phyloP scores from a whole-genome alignment of 92 coral and sea anemone species.

The Parazoanthus atlanticus region DNA sequence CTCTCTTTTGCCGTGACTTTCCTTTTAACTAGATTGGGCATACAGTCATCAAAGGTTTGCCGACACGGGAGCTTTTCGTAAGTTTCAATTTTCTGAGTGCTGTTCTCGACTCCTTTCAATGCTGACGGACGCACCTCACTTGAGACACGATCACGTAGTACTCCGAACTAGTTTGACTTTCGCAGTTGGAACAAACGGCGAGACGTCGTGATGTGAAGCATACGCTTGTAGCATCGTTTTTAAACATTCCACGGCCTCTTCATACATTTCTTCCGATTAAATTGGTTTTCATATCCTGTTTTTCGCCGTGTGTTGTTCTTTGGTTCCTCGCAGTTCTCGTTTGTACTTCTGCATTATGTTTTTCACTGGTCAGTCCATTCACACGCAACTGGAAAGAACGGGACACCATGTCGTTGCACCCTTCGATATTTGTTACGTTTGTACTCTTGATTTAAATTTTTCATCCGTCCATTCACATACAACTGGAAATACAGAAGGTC shows the following conservation, averaged over 20 bases:
- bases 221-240: background rate
- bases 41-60: constrained; percentile 63
- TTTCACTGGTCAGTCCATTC: background rate
- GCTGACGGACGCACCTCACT: constrained; percentile 2
- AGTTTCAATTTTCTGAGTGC: constrained; percentile 51
- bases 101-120: background rate
- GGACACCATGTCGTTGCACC: background rate
- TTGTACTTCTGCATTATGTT: background rate
- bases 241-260: background rate
- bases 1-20: constrained; percentile 7
- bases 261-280: background rate
- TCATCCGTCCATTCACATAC: background rate
- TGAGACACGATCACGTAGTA: background rate
- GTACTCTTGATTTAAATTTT: too few species aligned
- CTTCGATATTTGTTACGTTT: background rate
- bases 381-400: background rate
- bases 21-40: constrained; percentile 51
- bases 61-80: constrained; percentile 86
- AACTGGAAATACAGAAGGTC: background rate
- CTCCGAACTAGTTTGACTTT: background rate
- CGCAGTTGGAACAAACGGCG: background rate
- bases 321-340: background rate
- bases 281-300: background rate
- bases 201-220: background rate
- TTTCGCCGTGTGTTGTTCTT: background rate